These are phyloP conservation scores for Charaxes varanes DNA, from an alignment of 1,140 invertebrate species.

Conservation along the genomic window DNA sequence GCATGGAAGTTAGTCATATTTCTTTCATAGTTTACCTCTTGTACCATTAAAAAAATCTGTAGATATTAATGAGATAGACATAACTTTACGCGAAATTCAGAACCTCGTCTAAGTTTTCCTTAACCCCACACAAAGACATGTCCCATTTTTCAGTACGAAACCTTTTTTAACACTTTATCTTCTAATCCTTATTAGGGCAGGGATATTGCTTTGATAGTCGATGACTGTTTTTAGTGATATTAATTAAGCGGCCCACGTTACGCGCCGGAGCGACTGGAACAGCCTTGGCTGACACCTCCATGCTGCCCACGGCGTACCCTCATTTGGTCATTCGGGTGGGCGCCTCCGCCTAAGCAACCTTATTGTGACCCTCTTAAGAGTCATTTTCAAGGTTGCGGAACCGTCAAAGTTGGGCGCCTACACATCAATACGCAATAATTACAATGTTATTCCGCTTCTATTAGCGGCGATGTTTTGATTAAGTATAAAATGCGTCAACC, in stretches of 20 bases:
- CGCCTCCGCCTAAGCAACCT: slow-evolving; percentile 56
- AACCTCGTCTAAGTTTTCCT: too few relatives aligned
- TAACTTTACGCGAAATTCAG: too few relatives aligned
- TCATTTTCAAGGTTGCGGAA: slow-evolving; percentile 65
- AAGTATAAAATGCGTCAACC: slow-evolving; percentile 20
- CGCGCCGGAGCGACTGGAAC: slow-evolving; percentile 55
- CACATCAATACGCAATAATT: slow-evolving; percentile 43
- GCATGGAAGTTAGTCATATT: too few relatives aligned
- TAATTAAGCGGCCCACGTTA: slow-evolving; percentile 67
- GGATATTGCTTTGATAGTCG: slow-evolving; percentile 29
- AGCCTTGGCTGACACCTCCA: slow-evolving; percentile 68
- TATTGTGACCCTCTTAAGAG: slow-evolving; percentile 60
- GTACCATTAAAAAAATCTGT: too few relatives aligned
- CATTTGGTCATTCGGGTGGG: slow-evolving; percentile 69
- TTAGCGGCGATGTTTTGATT: slow-evolving; percentile 19
- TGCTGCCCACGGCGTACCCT: slow-evolving; percentile 64
- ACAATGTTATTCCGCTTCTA: slow-evolving; percentile 29
- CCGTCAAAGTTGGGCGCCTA: slow-evolving; percentile 48
- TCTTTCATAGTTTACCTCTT: too few relatives aligned
- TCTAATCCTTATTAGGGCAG: slow-evolving; percentile 10
- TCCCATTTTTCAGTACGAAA: too few relatives aligned
- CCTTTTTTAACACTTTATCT: too few relatives aligned
- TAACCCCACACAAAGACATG: too few relatives aligned
- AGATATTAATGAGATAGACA: too few relatives aligned
- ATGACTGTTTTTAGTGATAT: slow-evolving; percentile 49